Evolutionary conservation across 37 sponge, comb jelly and placozoan genomes (phyloP).

Genomic region (Chondrilla cf. caribensis): DNA sequence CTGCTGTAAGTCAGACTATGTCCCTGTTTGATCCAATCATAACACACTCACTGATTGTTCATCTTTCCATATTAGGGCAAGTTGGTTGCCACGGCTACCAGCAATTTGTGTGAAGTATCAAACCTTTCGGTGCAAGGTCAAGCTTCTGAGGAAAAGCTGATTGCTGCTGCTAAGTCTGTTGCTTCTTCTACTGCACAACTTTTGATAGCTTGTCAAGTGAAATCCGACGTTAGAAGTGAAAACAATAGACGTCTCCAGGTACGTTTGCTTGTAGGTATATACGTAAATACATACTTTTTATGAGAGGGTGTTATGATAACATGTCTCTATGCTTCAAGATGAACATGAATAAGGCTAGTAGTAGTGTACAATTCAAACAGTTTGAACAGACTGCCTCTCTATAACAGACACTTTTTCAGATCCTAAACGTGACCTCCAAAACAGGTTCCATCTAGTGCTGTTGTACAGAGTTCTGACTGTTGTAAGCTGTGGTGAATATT

Average conservation of each 20-base stretch:
- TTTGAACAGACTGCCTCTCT: no score
- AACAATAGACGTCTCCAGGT: constrained; percentile 89
- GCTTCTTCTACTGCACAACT: constrained; percentile 93
- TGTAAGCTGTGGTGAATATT: not conserved
- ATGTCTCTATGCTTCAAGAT: not conserved
- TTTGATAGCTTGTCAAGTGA: constrained; percentile 90
- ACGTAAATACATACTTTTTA: not conserved
- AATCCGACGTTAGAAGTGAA: constrained; percentile 85
- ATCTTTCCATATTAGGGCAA: constrained; percentile 63
- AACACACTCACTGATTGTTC: not conserved
- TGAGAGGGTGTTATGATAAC: not conserved
- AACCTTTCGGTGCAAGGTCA: constrained; percentile 82
- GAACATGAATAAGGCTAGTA: not conserved
- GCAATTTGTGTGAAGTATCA: constrained; percentile 93
- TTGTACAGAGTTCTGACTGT: not conserved
- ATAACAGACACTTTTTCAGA: not conserved
- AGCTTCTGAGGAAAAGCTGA: constrained; percentile 81
- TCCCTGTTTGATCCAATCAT: not conserved
- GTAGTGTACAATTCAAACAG: not conserved
- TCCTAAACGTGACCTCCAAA: not conserved
- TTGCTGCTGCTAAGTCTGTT: constrained; percentile 92
- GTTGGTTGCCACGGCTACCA: constrained; percentile 86
- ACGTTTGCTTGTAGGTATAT: not conserved
- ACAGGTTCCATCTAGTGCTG: not conserved
- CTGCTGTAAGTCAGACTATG: constrained; percentile 69